Evolutionary conservation across 2,797 vertebrate genomes (phyloP), one percentile per base, ranked within the genome.

Genomic region (Gadopsis marmoratus): DNA sequence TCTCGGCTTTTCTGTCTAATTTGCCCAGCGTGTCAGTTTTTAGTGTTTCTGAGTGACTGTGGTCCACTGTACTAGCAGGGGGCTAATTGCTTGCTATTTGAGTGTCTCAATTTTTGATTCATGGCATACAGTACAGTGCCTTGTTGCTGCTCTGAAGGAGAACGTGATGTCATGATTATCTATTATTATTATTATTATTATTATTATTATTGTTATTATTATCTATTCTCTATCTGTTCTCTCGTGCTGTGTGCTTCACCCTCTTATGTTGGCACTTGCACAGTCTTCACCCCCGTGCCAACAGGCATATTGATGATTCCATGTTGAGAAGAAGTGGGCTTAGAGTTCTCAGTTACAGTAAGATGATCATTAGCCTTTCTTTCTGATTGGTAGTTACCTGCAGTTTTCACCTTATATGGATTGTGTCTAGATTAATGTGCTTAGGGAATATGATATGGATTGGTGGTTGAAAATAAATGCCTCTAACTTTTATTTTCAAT

Each of bases 151-250:
- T 84, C 81, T 73, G 67, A 83, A 84, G 64, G 71, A 89, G 83
- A 86, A 70, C 64, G 81, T 74, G 82, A 86, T 86, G 85, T 89
- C 77, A 86, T 83, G 86, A 88, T 87, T n/a, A 90, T 73, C 87
- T 84, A 82, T 92, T 88, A 88, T 90, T n/a, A n/a, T n/a, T n/a
- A n/a, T n/a, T n/a, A n/a, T n/a, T n/a, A n/a, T n/a, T n/a, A n/a
- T n/a, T n/a, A n/a, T n/a, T n/a, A n/a, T n/a, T n/a, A n/a, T n/a
- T n/a, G n/a, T n/a, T n/a, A n/a, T n/a, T n/a, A n/a, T n/a, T n/a
- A n/a, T n/a, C 87, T 79, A 47, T 79, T 85, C 78, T 79, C 65
- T 77, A 53, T 84, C 84, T 85, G 69, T 56, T 81, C 68, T 73
- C 66, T 63, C 81, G 78, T 3, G 73, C 82, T 79, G 81, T 55